A percentile compares a stretch with the other conserved stretches of the same genome.
Evolutionary conservation across 2,113 vertebrate species (phyloP).

Genomic region (Isurus oxyrinchus): DNA sequence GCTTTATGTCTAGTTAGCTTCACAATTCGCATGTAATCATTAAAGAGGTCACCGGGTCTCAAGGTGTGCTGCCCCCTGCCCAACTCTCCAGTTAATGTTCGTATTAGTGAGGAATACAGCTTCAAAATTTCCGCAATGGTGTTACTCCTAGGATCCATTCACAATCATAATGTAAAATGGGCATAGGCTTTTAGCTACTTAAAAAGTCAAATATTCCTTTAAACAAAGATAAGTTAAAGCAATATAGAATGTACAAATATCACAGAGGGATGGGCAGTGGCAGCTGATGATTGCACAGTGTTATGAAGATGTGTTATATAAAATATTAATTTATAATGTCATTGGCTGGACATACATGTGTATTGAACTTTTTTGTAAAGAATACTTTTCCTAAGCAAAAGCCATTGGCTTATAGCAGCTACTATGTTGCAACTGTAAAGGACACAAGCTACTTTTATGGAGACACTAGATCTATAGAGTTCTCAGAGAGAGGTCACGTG

Average conservation of each 20-base stretch:
- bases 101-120: neutral
- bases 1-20: neutral
- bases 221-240: neutral
- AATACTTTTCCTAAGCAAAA: too few species aligned
- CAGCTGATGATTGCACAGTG: neutral
- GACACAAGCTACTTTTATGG: too few species aligned
- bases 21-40: neutral
- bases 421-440: too few species aligned
- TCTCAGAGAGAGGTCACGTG: too few species aligned
- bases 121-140: neutral
- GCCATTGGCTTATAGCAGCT: too few species aligned
- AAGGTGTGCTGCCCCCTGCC: neutral
- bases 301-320: neutral
- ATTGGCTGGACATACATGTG: too few species aligned
- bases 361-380: neutral
- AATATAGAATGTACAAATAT: neutral
- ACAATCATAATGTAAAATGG: neutral
- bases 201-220: neutral
- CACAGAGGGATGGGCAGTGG: neutral
- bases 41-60: neutral
- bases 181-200: neutral
- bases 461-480: too few species aligned
- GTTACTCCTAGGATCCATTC: neutral
- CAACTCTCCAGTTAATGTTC: neutral
- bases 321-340: neutral